Conservation (phyloP, 2,888 invertebrate species). For the Cryptocephalus moraei region DNA sequence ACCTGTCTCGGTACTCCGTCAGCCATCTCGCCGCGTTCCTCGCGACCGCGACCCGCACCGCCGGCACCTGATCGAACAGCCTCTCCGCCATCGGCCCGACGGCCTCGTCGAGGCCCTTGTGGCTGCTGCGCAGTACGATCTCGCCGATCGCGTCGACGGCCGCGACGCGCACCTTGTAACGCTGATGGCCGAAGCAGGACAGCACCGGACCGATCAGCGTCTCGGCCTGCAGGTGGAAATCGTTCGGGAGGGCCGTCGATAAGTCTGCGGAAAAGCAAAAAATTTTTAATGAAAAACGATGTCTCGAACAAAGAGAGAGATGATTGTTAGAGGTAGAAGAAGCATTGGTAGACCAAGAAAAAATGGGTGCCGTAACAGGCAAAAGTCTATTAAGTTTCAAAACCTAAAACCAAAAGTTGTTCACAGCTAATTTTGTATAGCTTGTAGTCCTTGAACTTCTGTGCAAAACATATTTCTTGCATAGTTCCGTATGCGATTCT, state of each 20-base stretch:
- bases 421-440: too few relatives aligned
- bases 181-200: constrained; percentile 67
- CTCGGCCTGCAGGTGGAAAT: constrained; percentile 69
- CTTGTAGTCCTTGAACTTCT: too few relatives aligned
- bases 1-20: constrained; percentile 68
- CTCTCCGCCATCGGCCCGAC: constrained; percentile 75
- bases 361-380: too few relatives aligned
- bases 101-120: constrained; percentile 47
- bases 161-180: constrained; percentile 66
- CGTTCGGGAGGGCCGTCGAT: constrained; percentile 50
- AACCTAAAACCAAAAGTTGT: too few relatives aligned
- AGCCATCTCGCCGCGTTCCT: constrained; percentile 71
- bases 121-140: constrained; percentile 48
- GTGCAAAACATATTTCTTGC: too few relatives aligned
- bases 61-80: constrained; percentile 73
- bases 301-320: too few relatives aligned
- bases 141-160: constrained; percentile 62
- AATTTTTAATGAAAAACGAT: too few relatives aligned
- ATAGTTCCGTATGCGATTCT: constrained; percentile 42
- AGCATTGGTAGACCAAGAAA: too few relatives aligned
- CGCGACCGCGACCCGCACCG: constrained; percentile 68
- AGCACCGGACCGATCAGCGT: constrained; percentile 63
- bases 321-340: too few relatives aligned
- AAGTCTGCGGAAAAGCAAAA: too few relatives aligned
- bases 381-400: too few relatives aligned